phyloP scores from a whole-genome alignment of 1,140 invertebrate genomes.

The Melanaphis sacchari region DNA sequence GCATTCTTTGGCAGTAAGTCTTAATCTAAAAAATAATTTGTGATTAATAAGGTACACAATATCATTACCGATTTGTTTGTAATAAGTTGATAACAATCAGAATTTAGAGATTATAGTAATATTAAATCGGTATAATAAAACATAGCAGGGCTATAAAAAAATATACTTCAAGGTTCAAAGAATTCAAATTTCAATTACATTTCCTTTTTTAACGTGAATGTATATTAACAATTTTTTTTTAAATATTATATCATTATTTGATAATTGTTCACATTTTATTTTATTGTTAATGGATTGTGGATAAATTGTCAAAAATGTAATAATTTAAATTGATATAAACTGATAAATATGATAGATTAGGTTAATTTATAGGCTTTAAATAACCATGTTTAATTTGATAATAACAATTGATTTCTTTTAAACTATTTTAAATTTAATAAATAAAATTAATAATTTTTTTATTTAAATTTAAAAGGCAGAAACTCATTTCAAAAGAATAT shows the following conservation, averaged over 20 bases:
- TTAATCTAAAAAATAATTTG: constrained; percentile 67
- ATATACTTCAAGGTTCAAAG: neutral
- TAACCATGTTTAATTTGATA: neutral
- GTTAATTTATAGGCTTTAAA: neutral
- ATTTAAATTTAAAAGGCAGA: neutral
- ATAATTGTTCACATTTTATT: neutral
- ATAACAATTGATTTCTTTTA: neutral
- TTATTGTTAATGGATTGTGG: neutral
- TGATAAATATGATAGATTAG: neutral
- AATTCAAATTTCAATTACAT: neutral
- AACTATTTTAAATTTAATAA: neutral
- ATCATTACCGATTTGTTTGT: neutral
- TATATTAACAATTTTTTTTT: too few species aligned
- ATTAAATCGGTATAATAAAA: neutral
- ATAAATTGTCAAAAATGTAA: too few species aligned
- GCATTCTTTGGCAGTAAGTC: constrained; percentile 79
- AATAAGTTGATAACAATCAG: neutral
- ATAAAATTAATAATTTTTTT: neutral
- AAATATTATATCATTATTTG: too few species aligned
- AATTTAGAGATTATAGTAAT: neutral
- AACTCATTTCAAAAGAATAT: neutral
- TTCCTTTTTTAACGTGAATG: neutral
- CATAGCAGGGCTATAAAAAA: neutral
- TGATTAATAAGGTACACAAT: neutral
- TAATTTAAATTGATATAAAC: neutral